A percentile compares a stretch with the other conserved stretches of the same genome.
Evolutionary conservation across 2,113 vertebrate species (phyloP).

Genomic region (Ifrita kowaldi): DNA sequence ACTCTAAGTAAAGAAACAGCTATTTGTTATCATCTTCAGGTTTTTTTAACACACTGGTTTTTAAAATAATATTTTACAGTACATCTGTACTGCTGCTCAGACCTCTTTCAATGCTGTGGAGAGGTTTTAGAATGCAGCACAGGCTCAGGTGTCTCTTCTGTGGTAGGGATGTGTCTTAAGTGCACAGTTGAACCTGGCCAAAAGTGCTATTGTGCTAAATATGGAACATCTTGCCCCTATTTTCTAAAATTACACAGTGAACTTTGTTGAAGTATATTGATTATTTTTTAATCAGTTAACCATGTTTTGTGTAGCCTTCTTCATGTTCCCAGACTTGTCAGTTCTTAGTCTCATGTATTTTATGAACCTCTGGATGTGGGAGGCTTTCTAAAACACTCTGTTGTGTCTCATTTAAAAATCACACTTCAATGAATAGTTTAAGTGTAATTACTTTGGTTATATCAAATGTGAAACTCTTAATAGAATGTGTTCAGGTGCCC

Average conservation of each 20-base stretch:
- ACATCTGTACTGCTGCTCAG: neutral
- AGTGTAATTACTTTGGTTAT: neutral
- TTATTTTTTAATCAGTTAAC: neutral
- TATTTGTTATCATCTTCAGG: neutral
- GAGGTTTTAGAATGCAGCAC: neutral
- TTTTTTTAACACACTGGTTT: neutral
- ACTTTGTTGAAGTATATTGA: neutral
- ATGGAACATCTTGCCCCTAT: neutral
- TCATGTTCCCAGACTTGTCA: neutral
- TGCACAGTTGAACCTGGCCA: neutral
- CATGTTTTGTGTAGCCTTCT: neutral
- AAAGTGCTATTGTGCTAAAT: neutral
- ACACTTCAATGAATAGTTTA: neutral
- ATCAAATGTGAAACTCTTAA: neutral
- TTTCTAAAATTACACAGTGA: neutral
- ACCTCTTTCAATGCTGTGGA: neutral
- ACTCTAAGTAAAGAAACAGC: neutral
- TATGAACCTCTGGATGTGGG: neutral
- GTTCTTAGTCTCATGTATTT: neutral
- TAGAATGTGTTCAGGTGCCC: neutral
- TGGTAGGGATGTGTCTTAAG: too few relatives aligned
- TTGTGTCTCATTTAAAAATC: neutral
- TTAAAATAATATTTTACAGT: neutral
- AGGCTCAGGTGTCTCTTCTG: rapidly evolving
- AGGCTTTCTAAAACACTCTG: neutral